These are phyloP conservation scores for Atta cephalotes DNA, from an alignment of 1,140 invertebrate genomes.

Conservation along the genomic window DNA sequence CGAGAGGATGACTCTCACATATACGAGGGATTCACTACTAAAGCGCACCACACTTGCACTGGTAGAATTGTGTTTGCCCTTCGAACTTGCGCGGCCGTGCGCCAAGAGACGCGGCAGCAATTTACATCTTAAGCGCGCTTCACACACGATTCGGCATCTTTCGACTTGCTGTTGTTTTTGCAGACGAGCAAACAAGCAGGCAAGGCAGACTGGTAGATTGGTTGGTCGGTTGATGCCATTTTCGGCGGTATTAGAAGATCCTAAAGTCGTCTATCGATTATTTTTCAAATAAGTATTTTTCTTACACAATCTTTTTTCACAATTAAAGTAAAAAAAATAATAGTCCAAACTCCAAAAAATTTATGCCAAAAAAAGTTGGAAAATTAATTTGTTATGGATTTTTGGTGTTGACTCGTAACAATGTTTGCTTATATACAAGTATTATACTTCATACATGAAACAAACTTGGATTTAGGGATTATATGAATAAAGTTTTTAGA, in stretches of 20 bases:
- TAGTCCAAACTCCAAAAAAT: too few species aligned
- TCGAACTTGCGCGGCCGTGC: conserved; percentile 50
- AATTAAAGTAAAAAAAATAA: too few species aligned
- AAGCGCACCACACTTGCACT: conserved; percentile 15
- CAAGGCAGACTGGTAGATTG: background rate
- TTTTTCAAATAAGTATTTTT: too few species aligned
- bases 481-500: too few species aligned
- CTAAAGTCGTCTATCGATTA: too few species aligned
- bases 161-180: conserved; percentile 63
- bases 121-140: conserved; percentile 56
- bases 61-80: conserved; percentile 55
- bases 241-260: background rate
- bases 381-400: too few species aligned
- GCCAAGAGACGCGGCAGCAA: conserved; percentile 32
- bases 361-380: too few species aligned
- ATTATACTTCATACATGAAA: too few species aligned
- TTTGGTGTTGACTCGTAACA: too few species aligned
- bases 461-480: too few species aligned
- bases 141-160: conserved; percentile 32
- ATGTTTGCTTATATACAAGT: too few species aligned
- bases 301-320: too few species aligned
- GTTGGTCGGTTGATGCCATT: background rate
- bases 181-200: background rate
- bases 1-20: background rate
- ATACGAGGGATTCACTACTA: conserved; percentile 18